Percentiles rank a stretch among this genome's conserved stretches.
Conservation (phyloP, 2,888 invertebrate genomes). For the Dynastes hyllus region DNA sequence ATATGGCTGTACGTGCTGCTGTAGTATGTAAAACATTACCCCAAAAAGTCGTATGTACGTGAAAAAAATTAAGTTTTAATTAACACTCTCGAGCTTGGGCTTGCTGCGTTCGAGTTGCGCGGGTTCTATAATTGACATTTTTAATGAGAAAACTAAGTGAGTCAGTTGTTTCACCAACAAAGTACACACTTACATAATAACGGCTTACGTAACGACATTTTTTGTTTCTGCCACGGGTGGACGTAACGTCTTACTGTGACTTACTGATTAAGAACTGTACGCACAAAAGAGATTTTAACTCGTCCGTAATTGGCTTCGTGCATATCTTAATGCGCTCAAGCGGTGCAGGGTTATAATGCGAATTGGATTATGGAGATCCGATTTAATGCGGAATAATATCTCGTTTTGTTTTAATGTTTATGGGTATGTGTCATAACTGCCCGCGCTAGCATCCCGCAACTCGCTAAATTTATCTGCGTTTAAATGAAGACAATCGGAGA, state of each 20-base stretch:
- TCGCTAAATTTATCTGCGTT: constrained; percentile 5
- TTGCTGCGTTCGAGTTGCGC: constrained; percentile 40
- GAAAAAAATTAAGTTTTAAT: constrained; percentile 46
- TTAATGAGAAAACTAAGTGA: constrained; percentile 48
- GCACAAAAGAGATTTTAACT: constrained; percentile 30
- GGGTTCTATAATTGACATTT: constrained; percentile 48
- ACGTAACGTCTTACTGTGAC: constrained; percentile 44
- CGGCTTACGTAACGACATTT: constrained; percentile 41
- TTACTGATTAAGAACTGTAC: constrained; percentile 27
- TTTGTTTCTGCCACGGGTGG: constrained; percentile 25
- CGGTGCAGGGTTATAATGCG: neutral
- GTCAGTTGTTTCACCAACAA: constrained; percentile 46
- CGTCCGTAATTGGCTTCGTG: constrained; percentile 20
- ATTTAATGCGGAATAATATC: constrained; percentile 34
- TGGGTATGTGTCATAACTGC: constrained; percentile 13
- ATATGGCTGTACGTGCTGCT: neutral
- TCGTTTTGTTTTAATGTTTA: constrained; percentile 31
- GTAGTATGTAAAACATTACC: constrained; percentile 40
- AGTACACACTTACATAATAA: constrained; percentile 44
- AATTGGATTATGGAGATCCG: constrained; percentile 38
- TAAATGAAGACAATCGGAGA: constrained; percentile 8
- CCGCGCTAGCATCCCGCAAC: neutral
- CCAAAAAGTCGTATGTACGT: constrained; percentile 33
- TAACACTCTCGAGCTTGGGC: constrained; percentile 23
- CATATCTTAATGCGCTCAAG: constrained; percentile 36